Conservation (phyloP, 1,140 invertebrate species). For the Venustaconcha ellipsiformis region DNA sequence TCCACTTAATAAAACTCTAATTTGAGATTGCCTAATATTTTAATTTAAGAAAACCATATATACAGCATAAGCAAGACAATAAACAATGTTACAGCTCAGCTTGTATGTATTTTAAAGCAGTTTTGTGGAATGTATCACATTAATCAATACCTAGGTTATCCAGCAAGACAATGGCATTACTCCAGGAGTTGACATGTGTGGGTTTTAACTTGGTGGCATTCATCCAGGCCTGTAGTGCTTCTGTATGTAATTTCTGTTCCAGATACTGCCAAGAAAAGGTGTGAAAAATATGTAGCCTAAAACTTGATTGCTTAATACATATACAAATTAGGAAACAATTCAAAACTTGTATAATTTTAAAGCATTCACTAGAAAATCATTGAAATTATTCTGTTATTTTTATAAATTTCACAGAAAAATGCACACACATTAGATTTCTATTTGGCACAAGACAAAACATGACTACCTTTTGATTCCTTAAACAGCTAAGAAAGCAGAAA, state of each 20-base stretch:
- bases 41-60: background rate
- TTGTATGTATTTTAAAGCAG: too few relatives aligned
- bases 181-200: slow-evolving; percentile 88
- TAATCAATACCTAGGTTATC: slow-evolving; percentile 81
- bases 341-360: background rate
- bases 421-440: background rate
- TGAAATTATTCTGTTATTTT: background rate
- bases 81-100: too few relatives aligned
- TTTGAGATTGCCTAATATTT: background rate
- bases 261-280: slow-evolving; percentile 73
- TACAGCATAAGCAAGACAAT: too few relatives aligned
- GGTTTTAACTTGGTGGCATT: slow-evolving; percentile 84
- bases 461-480: background rate
- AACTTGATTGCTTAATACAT: too few relatives aligned
- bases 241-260: slow-evolving; percentile 73
- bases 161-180: slow-evolving; percentile 88
- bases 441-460: background rate
- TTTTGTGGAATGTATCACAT: too few relatives aligned
- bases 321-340: background rate
- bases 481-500: too few relatives aligned
- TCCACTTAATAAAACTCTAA: background rate
- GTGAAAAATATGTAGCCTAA: background rate
- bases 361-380: background rate
- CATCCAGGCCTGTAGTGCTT: slow-evolving; percentile 80
- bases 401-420: background rate